These are phyloP conservation scores for Xenentodon cancila DNA, from an alignment of 2,797 vertebrate genomes.

Conservation along the genomic window DNA sequence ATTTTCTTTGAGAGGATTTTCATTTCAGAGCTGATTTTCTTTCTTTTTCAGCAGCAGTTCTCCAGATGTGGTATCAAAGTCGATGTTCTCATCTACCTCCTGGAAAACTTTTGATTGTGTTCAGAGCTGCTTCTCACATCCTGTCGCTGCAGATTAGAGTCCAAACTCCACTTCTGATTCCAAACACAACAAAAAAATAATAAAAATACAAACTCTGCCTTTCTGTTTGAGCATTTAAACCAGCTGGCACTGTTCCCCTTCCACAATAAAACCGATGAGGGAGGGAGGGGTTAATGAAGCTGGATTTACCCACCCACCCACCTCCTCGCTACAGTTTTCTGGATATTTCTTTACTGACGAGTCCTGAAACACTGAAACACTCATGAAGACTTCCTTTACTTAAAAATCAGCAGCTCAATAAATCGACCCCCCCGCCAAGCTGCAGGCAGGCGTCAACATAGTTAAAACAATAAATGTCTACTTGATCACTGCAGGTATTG, in stretches of 20 bases:
- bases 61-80: conserved; percentile 43
- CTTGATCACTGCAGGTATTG: conserved; percentile 50
- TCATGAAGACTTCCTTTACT: conserved; percentile 59
- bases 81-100: conserved; percentile 29
- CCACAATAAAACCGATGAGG: too few species aligned
- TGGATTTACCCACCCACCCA: too few species aligned
- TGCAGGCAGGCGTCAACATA: conserved; percentile 18
- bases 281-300: too few species aligned
- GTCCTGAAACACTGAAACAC: conserved; percentile 23
- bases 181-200: too few species aligned
- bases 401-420: conserved; percentile 50
- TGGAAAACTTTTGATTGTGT: conserved; percentile 52
- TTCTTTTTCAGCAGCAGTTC: conserved; percentile 8
- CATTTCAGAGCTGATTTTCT: conserved; percentile 17
- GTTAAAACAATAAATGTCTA: conserved; percentile 62
- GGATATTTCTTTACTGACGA: conserved; percentile 30
- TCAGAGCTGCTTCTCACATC: conserved; percentile 7
- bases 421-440: conserved; percentile 48
- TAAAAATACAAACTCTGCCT: too few species aligned
- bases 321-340: too few species aligned
- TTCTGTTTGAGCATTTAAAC: too few species aligned
- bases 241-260: too few species aligned
- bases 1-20: conserved; percentile 38
- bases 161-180: conserved; percentile 39
- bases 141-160: conserved; percentile 17